Evolutionary conservation across 2,888 invertebrate genomes (phyloP), one percentile per base, ranked within the genome.

Genomic region (Synergus itoensis): DNA sequence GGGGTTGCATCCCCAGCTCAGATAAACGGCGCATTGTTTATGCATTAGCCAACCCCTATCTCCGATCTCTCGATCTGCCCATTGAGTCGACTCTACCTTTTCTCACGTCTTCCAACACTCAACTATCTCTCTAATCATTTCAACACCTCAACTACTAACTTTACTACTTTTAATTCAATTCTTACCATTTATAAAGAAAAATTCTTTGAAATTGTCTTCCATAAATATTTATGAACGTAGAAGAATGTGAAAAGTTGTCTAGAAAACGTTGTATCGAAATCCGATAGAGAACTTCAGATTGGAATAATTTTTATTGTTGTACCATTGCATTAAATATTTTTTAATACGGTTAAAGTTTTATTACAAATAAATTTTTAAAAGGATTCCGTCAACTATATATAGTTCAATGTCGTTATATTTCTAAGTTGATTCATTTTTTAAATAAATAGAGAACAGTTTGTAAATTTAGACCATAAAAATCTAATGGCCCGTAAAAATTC

Each of bases 11-110:
- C 87, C 86, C 85, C 87, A 80, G 85, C 86, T 84, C 80, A 89
- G 89, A 88, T 90, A 89, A 90, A 88, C 89, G 89, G 86, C 87
- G 81, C 89, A 90, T 90, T 90, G 90, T 90, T 90, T 90, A 90
- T 90, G 90, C 90, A 90, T 90, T 89, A 89, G 87, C 86, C 85
- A 82, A 81, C 85, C 86, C 83, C 85, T 82, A 80, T 63, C 36
- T 75, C 78, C 83, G 79, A 81, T 77, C 84, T 80, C 81, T 78
- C 81, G 85, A 84, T 84, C 80, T 82, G 80, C 48, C 81, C 79
- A 82, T 83, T 80, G 63, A 79, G 79, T 81, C 77, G 84, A 85
- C 45, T 80, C 57, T 63, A 75, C 77, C 85, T 82, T 87, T 85
- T 83, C 84, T 77, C 84, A 82, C 84, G 77, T 84, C 82, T 78